These are phyloP conservation scores for Digitonthophagus gazella DNA, from an alignment of 2,888 invertebrate species.

Conservation along the genomic window DNA sequence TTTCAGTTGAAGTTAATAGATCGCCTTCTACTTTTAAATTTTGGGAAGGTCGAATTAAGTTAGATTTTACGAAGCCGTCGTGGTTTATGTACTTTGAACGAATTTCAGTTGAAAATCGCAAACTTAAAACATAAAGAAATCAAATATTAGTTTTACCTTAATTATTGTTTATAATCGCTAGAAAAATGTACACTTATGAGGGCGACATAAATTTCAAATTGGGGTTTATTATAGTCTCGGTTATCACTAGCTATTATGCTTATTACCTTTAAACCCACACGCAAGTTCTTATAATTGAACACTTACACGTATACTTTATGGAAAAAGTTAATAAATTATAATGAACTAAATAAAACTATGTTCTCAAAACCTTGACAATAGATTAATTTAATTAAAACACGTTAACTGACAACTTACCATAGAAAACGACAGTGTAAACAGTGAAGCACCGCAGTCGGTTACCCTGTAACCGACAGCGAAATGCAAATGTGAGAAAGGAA, in stretches of 20 bases:
- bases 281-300: too few relatives aligned
- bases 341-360: too few relatives aligned
- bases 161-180: not conserved
- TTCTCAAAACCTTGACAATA: conserved; percentile 6
- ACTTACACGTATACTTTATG: too few relatives aligned
- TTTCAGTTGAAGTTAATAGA: conserved; percentile 51
- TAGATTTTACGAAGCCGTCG: conserved; percentile 44
- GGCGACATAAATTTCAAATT: too few relatives aligned
- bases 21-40: conserved; percentile 56
- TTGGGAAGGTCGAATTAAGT: conserved; percentile 49
- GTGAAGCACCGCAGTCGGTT: not conserved
- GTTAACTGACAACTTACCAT: conserved; percentile 5
- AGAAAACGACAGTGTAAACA: conserved; percentile 12
- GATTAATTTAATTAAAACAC: conserved; percentile 11
- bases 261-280: too few relatives aligned
- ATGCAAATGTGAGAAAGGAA: conserved; percentile 1
- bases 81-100: conserved; percentile 46
- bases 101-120: conserved; percentile 41
- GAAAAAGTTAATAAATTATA: too few relatives aligned
- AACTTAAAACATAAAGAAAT: too few relatives aligned
- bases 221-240: too few relatives aligned
- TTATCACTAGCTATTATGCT: too few relatives aligned
- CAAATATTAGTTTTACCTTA: conserved; percentile 4
- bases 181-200: not conserved
- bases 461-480: conserved; percentile 5